A percentile compares a stretch with the other conserved stretches of the same genome.
These are phyloP conservation scores for Xyrauchen texanus DNA, from an alignment of 2,113 vertebrate species.

Conservation along the genomic window DNA sequence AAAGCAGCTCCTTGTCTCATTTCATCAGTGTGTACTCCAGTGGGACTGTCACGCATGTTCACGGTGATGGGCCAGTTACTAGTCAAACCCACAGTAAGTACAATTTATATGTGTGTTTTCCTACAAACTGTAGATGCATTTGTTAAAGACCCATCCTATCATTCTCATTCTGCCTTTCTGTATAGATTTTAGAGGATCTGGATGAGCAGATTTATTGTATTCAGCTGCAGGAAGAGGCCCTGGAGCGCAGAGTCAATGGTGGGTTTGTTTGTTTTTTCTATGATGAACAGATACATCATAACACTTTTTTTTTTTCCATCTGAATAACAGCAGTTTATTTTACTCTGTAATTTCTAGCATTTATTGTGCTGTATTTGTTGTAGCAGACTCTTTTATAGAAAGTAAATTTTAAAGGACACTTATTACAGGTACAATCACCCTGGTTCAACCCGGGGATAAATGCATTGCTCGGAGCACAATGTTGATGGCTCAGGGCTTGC, in stretches of 20 bases:
- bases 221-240: constrained; percentile 92
- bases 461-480: too few relatives aligned
- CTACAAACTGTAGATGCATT: not conserved
- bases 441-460: too few relatives aligned
- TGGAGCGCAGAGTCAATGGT: constrained; percentile 93
- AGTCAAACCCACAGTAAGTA: constrained; percentile 95
- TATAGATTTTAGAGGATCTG: constrained; percentile 95
- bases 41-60: constrained; percentile 97
- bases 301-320: not conserved
- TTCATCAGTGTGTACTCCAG: constrained; percentile 89
- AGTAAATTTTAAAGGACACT: not conserved
- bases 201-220: constrained; percentile 98
- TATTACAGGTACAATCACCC: too few relatives aligned
- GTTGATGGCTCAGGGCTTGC: too few relatives aligned
- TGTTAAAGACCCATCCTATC: constrained; percentile 49
- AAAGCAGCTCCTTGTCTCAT: constrained; percentile 42
- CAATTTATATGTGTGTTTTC: not conserved
- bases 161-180: constrained; percentile 50
- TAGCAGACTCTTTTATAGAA: not conserved
- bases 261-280: not conserved
- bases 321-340: not conserved
- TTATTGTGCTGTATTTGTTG: not conserved
- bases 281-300: not conserved
- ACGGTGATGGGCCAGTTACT: constrained; percentile 95
- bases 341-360: not conserved